Conservation (phyloP, 1,140 invertebrate genomes). For the Trichoplusia ni region DNA sequence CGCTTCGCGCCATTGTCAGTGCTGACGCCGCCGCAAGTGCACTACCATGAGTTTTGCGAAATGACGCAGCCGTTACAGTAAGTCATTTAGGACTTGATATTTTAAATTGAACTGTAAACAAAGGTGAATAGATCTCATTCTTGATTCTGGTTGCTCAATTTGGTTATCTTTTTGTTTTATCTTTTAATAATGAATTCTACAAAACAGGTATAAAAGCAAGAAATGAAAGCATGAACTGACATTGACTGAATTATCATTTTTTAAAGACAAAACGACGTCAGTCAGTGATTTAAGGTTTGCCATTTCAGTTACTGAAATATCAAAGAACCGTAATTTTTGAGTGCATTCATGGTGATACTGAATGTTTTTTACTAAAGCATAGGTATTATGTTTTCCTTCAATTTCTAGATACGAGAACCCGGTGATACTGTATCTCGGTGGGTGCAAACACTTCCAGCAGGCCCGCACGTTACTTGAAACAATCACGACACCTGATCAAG, state of each 20-base stretch:
- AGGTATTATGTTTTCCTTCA: constrained; percentile 12
- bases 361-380: too few relatives aligned
- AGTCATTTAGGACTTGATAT: constrained; percentile 41
- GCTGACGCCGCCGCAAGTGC: constrained; percentile 94
- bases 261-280: too few relatives aligned
- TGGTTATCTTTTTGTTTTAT: neutral
- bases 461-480: constrained; percentile 92
- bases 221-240: too few relatives aligned
- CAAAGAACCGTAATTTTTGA: too few relatives aligned
- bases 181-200: neutral
- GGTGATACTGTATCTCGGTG: constrained; percentile 87
- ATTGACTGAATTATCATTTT: too few relatives aligned
- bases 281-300: too few relatives aligned
- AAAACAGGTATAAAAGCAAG: too few relatives aligned
- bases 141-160: too few relatives aligned
- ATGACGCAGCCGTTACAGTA: constrained; percentile 82
- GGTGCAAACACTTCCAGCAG: constrained; percentile 95
- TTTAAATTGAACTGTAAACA: too few relatives aligned
- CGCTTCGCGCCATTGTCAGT: constrained; percentile 94
- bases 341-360: too few relatives aligned
- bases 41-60: constrained; percentile 90
- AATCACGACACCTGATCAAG: constrained; percentile 88
- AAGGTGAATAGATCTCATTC: too few relatives aligned
- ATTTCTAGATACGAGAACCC: constrained; percentile 75
- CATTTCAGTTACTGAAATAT: too few relatives aligned